A percentile compares a stretch with the other conserved stretches of the same genome.
phyloP scores from a whole-genome alignment of 2,113 vertebrate species.

The Alouatta palliata region DNA sequence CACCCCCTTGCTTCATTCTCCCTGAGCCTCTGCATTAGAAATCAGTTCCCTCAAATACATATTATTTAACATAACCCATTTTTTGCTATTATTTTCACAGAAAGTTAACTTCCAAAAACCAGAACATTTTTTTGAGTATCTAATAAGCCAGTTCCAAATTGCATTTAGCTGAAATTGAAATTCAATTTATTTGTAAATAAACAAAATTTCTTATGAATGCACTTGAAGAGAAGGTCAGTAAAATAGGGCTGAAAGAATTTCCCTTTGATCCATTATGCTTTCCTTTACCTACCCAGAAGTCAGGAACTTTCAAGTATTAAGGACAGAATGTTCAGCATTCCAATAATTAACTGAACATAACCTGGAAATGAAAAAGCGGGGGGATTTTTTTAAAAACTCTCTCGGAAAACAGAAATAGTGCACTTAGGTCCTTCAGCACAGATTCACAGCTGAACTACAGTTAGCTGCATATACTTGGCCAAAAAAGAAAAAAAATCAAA shows the following conservation, averaged over 20 bases:
- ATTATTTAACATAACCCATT: background rate
- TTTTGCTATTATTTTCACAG: background rate
- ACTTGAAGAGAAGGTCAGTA: background rate
- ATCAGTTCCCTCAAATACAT: background rate
- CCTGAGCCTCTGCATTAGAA: background rate
- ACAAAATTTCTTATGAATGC: background rate
- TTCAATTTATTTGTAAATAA: background rate
- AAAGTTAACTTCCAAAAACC: slow-evolving; percentile 38
- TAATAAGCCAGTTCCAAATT: background rate
- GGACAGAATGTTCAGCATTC: slow-evolving; percentile 37
- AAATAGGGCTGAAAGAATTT: background rate
- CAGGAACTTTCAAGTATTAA: background rate
- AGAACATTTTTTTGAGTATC: background rate
- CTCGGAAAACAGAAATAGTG: background rate
- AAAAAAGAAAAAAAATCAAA: background rate
- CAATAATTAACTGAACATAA: slow-evolving; percentile 46
- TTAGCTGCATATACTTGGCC: background rate
- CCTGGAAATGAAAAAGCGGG: background rate
- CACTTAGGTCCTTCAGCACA: background rate
- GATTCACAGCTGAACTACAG: background rate
- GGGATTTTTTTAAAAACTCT: background rate
- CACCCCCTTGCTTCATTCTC: background rate
- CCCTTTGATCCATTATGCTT: background rate
- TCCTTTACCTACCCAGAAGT: background rate
- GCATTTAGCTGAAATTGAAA: slow-evolving; percentile 40